A percentile compares a stretch with the other conserved stretches of the same genome.
Evolutionary conservation across 2,797 vertebrate species (phyloP).

Genomic region (Hybognathus amarus): DNA sequence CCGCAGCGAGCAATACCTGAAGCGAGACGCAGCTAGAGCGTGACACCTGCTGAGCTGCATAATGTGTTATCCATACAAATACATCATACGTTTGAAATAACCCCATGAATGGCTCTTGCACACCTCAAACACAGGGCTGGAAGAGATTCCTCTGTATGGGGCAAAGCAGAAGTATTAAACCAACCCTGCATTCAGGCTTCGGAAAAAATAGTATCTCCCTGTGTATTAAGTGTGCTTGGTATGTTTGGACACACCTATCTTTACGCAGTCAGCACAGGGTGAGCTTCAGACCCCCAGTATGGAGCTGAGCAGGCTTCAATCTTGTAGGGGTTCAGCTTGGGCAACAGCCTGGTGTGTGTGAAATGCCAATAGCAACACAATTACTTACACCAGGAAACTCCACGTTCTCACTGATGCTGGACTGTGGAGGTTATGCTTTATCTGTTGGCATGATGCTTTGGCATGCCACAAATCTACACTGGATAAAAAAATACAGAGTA

Average conservation of each 20-base stretch:
- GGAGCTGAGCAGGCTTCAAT: not conserved
- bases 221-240: constrained; percentile 24
- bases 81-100: constrained; percentile 25
- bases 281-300: constrained; percentile 18
- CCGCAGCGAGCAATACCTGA: not conserved
- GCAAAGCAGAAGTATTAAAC: constrained; percentile 24
- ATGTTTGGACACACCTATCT: not conserved
- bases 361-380: constrained; percentile 30
- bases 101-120: not conserved
- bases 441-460: not conserved
- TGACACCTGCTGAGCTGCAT: constrained; percentile 5
- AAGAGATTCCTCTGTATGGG: constrained; percentile 28
- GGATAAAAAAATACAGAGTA: no score
- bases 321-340: constrained; percentile 1
- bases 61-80: not conserved
- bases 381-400: not conserved
- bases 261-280: not conserved
- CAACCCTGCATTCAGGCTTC: not conserved
- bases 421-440: not conserved
- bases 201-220: constrained; percentile 20
- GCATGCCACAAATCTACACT: not conserved
- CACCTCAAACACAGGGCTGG: not conserved
- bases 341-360: constrained; percentile 8
- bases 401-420: not conserved
- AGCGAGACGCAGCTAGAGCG: not conserved